A percentile compares a stretch with the other conserved stretches of the same genome.
phyloP scores from a whole-genome alignment of 2,797 vertebrate species.

The Microctenopoma stevenorrisi region DNA sequence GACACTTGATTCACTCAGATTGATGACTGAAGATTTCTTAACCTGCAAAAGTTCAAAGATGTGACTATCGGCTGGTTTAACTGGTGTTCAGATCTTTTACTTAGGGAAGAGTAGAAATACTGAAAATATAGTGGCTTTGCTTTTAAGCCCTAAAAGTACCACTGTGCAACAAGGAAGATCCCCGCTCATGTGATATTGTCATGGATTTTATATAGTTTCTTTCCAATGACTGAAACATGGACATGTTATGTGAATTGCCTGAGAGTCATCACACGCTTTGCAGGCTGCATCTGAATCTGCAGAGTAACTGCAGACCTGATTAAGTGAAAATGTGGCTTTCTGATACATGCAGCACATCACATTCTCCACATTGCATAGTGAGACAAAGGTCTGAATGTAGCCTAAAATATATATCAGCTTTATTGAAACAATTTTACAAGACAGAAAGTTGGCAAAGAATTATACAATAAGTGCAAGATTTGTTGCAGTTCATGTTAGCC shows the following conservation, averaged over 20 bases:
- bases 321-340: neutral
- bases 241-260: too few species aligned
- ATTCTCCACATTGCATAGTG: slow-evolving; percentile 6
- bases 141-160: neutral
- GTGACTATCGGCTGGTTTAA: neutral
- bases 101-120: neutral
- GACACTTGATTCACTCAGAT: neutral
- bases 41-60: neutral
- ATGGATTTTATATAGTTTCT: neutral
- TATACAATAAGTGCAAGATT: slow-evolving; percentile 84
- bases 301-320: too few species aligned
- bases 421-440: slow-evolving; percentile 82
- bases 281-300: too few species aligned
- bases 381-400: slow-evolving; percentile 52
- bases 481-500: slow-evolving; percentile 73
- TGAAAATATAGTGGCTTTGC: too few species aligned
- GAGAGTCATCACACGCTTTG: too few species aligned
- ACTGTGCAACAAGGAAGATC: neutral
- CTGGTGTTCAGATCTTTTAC: neutral
- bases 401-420: slow-evolving; percentile 81
- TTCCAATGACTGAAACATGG: neutral
- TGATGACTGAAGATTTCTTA: neutral
- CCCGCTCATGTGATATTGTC: neutral
- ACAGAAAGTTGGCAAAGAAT: slow-evolving; percentile 65
- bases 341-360: neutral